phyloP scores from a whole-genome alignment of 2,888 invertebrate species.

The Acanthacorydalis orientalis region DNA sequence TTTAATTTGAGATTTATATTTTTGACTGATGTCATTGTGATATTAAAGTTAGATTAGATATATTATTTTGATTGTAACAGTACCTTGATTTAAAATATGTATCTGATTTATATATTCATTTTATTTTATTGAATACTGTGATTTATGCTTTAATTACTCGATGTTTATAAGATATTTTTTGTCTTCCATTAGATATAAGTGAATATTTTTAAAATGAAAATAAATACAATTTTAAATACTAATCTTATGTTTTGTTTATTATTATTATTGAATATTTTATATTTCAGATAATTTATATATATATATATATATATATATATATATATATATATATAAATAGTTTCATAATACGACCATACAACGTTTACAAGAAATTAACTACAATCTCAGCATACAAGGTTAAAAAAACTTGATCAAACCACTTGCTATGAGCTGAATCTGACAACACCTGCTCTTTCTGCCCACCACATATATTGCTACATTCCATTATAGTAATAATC shows the following conservation, averaged over 20 bases:
- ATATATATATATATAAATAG: neutral
- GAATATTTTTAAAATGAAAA: conserved; percentile 3
- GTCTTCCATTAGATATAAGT: conserved; percentile 3
- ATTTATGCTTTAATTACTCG: conserved; percentile 3
- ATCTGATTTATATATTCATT: neutral
- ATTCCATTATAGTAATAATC: no score
- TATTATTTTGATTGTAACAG: conserved; percentile 7
- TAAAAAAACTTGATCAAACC: no score
- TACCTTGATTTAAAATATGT: neutral
- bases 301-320: neutral
- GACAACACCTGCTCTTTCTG: no score
- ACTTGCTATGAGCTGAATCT: no score
- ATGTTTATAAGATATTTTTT: neutral
- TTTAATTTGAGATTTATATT: neutral
- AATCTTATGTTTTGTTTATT: neutral
- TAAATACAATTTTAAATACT: conserved; percentile 3
- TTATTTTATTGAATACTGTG: conserved; percentile 1
- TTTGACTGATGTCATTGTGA: conserved; percentile 6
- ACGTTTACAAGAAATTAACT: neutral
- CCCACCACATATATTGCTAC: no score
- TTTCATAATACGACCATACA: neutral
- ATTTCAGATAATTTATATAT: neutral
- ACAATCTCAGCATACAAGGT: no score
- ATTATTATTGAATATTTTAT: neutral
- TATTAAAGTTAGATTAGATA: neutral